These are phyloP conservation scores for Donacobius atricapilla DNA, from an alignment of 2,113 vertebrate genomes.

Conservation along the genomic window DNA sequence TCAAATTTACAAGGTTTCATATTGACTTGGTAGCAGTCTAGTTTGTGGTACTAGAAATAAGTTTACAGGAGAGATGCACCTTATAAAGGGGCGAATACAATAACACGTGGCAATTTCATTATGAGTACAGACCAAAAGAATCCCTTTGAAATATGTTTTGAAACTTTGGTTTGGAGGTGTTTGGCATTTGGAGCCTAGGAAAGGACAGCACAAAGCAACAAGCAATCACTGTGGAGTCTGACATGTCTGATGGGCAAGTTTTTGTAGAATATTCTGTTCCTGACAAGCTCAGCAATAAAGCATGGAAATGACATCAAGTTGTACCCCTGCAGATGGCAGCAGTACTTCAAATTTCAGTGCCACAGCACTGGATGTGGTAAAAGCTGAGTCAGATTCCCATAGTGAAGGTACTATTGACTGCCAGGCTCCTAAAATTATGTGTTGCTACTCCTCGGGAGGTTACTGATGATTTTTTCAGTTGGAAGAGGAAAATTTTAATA, in stretches of 20 bases:
- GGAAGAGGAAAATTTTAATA: neutral
- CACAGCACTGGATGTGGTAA: neutral
- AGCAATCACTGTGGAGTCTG: neutral
- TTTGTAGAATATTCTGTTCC: neutral
- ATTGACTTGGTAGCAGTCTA: neutral
- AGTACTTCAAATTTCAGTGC: constrained; percentile 72
- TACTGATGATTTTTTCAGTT: neutral
- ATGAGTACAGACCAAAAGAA: neutral
- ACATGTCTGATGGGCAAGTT: neutral
- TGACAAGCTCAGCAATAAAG: neutral
- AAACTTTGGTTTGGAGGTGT: neutral
- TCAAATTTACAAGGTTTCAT: neutral
- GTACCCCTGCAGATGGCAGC: constrained; percentile 79
- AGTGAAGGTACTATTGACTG: neutral
- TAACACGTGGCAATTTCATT: neutral
- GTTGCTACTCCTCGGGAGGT: neutral
- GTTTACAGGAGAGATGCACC: neutral
- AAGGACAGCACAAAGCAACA: neutral
- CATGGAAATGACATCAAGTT: neutral
- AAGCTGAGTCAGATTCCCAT: neutral
- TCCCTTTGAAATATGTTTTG: neutral
- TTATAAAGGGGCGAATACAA: neutral
- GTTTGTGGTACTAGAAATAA: neutral
- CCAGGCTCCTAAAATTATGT: neutral
- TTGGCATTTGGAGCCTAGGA: neutral